A percentile compares a stretch with the other conserved stretches of the same genome.
These are phyloP conservation scores for Leptodactylus fallax DNA, from an alignment of 2,797 vertebrate genomes.

Conservation along the genomic window DNA sequence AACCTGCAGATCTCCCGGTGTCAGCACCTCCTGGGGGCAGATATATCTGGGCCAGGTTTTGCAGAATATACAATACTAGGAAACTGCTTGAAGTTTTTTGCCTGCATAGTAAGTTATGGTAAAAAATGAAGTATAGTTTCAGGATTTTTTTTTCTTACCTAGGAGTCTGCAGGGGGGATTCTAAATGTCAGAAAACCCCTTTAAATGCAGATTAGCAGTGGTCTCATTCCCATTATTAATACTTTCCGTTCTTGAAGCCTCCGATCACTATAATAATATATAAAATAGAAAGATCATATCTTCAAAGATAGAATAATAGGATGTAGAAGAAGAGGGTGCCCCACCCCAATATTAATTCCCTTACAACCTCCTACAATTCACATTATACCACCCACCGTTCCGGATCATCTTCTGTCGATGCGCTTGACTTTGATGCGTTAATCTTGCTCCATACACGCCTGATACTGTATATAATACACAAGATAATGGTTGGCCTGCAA, in stretches of 20 bases:
- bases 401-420: not conserved
- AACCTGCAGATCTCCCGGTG: too few relatives aligned
- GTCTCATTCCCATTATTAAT: not conserved
- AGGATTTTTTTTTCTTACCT: too few relatives aligned
- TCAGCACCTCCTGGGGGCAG: too few relatives aligned
- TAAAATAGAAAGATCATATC: not conserved
- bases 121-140: too few relatives aligned
- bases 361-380: slow-evolving; percentile 1
- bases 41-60: too few relatives aligned
- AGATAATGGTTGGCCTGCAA: not conserved
- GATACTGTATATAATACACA: not conserved
- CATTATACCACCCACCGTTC: slow-evolving; percentile 29
- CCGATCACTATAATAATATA: not conserved
- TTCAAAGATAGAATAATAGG: not conserved
- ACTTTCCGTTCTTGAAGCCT: not conserved
- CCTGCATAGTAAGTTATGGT: too few relatives aligned
- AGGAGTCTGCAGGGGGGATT: too few relatives aligned
- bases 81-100: too few relatives aligned
- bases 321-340: not conserved
- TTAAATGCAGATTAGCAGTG: too few relatives aligned
- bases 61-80: too few relatives aligned
- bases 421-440: slow-evolving; percentile 15
- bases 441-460: not conserved
- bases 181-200: too few relatives aligned
- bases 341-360: not conserved